Conservation (phyloP, 2,797 vertebrate species). For the Psittacula derbiana region DNA sequence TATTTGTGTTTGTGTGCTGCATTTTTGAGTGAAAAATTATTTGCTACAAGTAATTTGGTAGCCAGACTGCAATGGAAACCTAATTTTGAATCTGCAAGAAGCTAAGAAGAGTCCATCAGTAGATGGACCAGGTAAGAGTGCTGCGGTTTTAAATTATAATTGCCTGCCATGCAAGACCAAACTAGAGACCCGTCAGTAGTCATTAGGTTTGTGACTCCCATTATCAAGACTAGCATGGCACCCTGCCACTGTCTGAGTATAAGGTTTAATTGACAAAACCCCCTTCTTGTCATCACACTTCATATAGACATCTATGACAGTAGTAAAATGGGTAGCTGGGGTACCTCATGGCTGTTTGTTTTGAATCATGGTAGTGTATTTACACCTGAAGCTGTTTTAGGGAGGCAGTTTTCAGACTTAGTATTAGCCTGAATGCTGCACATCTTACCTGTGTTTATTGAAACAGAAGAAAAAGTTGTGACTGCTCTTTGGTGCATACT, state of each 20-base stretch:
- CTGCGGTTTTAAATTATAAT: background rate
- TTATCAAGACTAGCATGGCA: background rate
- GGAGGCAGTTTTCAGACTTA: background rate
- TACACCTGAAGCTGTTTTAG: background rate
- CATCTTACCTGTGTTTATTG: background rate
- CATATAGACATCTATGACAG: background rate
- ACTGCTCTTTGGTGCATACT: background rate
- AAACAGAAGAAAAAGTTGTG: background rate
- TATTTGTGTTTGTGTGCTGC: accelerated
- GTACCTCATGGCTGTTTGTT: background rate
- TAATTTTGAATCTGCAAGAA: background rate
- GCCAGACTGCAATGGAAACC: background rate
- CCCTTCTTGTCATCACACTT: background rate
- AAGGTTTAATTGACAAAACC: background rate
- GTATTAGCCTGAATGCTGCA: background rate
- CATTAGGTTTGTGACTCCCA: background rate
- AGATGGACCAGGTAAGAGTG: background rate
- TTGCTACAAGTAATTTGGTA: background rate
- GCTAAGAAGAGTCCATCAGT: background rate
- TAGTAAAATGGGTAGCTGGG: background rate
- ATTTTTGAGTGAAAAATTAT: background rate
- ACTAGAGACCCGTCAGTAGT: background rate
- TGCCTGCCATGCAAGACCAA: background rate
- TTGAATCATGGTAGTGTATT: background rate
- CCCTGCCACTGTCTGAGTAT: background rate